These are phyloP conservation scores for Tiliacea citrago DNA, from an alignment of 2,888 invertebrate species.

Conservation along the genomic window DNA sequence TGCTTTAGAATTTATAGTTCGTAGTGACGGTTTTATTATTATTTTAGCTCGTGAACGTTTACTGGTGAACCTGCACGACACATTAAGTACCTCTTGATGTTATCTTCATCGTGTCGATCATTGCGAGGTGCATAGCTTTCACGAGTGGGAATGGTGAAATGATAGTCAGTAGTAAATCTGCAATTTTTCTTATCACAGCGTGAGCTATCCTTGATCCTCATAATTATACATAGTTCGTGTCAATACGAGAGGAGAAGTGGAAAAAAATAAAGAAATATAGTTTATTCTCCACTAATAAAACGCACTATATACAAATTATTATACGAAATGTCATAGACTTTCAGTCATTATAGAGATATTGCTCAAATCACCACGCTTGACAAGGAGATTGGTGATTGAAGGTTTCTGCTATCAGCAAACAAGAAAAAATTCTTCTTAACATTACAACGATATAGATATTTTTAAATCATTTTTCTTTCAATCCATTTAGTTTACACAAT, in stretches of 20 bases:
- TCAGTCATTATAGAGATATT: background rate
- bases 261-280: background rate
- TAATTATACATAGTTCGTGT: background rate
- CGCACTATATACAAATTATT: background rate
- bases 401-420: background rate
- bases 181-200: background rate
- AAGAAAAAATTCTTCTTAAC: background rate
- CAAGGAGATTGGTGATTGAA: background rate
- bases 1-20: constrained; percentile 54
- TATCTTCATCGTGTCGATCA: background rate
- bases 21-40: constrained; percentile 38
- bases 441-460: background rate
- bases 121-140: background rate
- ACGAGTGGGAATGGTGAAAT: background rate
- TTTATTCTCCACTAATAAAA: background rate
- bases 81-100: background rate
- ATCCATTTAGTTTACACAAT: constrained; percentile 1
- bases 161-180: background rate
- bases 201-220: background rate
- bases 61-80: background rate
- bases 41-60: constrained; percentile 20
- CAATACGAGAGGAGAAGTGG: background rate
- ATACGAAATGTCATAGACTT: background rate
- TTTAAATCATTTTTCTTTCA: background rate
- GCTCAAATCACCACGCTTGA: background rate